phyloP scores from a whole-genome alignment of 2,888 invertebrate species.

The Zhuqinia jingwanae region DNA sequence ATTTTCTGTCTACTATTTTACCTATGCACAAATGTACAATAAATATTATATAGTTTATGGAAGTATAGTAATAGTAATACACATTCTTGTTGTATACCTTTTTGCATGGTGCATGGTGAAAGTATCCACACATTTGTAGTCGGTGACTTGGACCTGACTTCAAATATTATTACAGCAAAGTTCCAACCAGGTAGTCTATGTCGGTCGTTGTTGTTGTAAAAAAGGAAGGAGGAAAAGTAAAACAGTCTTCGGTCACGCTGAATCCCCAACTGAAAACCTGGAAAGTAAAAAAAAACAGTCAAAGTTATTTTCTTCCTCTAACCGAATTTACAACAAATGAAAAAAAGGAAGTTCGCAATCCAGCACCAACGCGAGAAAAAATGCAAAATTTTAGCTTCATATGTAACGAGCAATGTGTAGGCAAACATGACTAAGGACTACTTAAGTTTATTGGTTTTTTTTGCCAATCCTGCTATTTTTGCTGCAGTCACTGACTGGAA shows the following conservation, averaged over 20 bases:
- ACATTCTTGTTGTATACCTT: not conserved
- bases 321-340: too few species aligned
- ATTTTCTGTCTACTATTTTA: too few species aligned
- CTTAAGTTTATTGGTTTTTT: slow-evolving; percentile 43
- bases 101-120: slow-evolving; percentile 17
- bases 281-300: too few species aligned
- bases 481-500: not conserved
- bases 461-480: not conserved
- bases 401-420: too few species aligned
- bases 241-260: not conserved
- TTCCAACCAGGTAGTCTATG: slow-evolving; percentile 26
- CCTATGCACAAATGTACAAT: too few species aligned
- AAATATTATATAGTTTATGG: too few species aligned
- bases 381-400: not conserved
- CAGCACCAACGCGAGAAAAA: too few species aligned
- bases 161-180: not conserved
- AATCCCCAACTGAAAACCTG: not conserved
- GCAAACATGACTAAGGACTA: not conserved
- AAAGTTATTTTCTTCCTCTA: too few species aligned
- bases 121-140: slow-evolving; percentile 4
- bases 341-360: too few species aligned
- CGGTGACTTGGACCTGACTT: too few species aligned
- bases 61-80: too few species aligned
- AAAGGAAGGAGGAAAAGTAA: not conserved
- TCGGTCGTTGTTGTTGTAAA: not conserved